phyloP scores from a whole-genome alignment of 2,888 invertebrate species.

The Eumacrocentrus americanus region DNA sequence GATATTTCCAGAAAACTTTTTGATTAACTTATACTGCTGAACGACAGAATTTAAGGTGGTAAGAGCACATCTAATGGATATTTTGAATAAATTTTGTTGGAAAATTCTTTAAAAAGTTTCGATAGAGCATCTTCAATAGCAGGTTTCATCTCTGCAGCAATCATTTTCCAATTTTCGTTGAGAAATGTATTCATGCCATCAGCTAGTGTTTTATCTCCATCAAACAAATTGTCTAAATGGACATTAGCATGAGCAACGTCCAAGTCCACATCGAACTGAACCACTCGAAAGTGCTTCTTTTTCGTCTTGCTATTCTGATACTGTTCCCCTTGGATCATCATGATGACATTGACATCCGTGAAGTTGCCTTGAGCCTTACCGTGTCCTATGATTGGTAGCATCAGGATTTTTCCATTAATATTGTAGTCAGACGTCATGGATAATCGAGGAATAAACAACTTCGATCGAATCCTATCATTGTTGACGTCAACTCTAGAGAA shows the following conservation, averaged over 20 bases:
- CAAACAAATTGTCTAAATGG: conserved; percentile 74
- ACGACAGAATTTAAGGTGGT: conserved; percentile 53
- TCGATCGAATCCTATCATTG: conserved; percentile 67
- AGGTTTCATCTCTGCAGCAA: conserved; percentile 74
- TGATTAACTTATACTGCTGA: neutral
- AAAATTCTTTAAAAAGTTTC: conserved; percentile 66
- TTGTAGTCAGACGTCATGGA: conserved; percentile 71
- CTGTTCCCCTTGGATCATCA: conserved; percentile 69
- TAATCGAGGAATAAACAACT: conserved; percentile 70
- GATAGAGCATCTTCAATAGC: conserved; percentile 71
- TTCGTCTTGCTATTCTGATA: conserved; percentile 54
- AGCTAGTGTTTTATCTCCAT: conserved; percentile 69
- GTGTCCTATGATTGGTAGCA: conserved; percentile 75
- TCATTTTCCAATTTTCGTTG: conserved; percentile 78
- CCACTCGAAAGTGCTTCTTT: conserved; percentile 66
- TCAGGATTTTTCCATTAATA: conserved; percentile 72
- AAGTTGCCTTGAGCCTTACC: conserved; percentile 74
- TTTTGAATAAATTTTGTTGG: conserved; percentile 68
- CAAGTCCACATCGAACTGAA: conserved; percentile 71
- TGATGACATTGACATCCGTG: conserved; percentile 71
- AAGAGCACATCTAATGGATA: conserved; percentile 67
- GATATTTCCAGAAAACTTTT: neutral
- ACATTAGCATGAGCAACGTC: conserved; percentile 71
- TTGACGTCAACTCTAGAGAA: conserved; percentile 65
- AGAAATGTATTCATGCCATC: conserved; percentile 77